Evolutionary conservation across 2,797 vertebrate species (phyloP), one percentile per base, ranked within the genome.

Genomic region (Melanotaenia parkinsoni): DNA sequence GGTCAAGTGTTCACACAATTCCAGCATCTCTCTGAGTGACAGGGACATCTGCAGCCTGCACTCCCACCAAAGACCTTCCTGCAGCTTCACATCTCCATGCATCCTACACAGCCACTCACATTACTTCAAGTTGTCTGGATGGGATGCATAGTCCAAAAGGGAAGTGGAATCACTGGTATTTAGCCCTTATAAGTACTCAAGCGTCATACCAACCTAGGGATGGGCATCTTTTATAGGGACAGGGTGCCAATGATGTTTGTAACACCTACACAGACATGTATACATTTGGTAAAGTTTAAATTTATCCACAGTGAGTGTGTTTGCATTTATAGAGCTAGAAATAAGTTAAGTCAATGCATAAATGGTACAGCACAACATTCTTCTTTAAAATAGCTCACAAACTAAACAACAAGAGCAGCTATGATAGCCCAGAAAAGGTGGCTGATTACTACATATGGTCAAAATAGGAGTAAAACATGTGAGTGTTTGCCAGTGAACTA

Each of bases 11-110:
- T 87, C 66, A 69, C 40, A 67, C 67, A 76, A 76, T 76, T 76
- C 60, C 60, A 43, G 40, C 0, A 76, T 56, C 11, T 58, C 65
- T 88, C 60, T 95, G 95, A 96, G 74, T 92, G 96, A 95, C 93
- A 74, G 64, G 67, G 80, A 79, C 96, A 82, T 85, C 90, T 95
- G 95, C n/a, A 20, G 58, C 72, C 86, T 0, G 12, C 2, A 62
- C 24, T 63, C 67, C 69, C 67, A 62, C 16, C 53, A 58, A 66
- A 70, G 81, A 70, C 63, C 61, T 10, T 53, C 28, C 33, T 68
- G 62, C 66, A 63, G 61, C 32, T 26, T 67, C n/a, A 3, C 50
- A 3, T 75, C 66, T 63, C 58, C 1, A 1, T 30, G 14, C 66
- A 62, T 63, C 72, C 71, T 73, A 68, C 53, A 30, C 11, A 22